Conservation (phyloP, 2,113 vertebrate genomes). For the Camelus dromedarius region DNA sequence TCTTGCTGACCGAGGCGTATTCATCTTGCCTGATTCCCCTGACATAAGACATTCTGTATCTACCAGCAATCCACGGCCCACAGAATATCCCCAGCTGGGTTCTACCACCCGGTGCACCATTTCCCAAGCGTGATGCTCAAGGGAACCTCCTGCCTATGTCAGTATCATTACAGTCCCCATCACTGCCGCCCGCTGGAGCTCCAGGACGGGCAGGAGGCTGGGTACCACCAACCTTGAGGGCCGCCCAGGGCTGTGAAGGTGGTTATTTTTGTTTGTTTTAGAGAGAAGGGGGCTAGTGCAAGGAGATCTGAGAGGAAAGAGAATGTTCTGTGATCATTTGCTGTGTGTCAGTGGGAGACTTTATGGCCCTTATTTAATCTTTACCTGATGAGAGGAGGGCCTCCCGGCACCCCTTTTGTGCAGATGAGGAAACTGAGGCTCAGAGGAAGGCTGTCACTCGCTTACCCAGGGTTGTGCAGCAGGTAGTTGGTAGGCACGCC, state of each 20-base stretch:
- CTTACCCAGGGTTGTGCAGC: rapidly evolving
- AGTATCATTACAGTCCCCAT: rapidly evolving
- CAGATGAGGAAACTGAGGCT: not conserved
- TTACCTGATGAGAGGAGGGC: not conserved
- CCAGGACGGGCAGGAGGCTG: rapidly evolving
- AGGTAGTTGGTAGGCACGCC: not conserved
- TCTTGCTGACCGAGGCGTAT: rapidly evolving
- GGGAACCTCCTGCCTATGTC: not conserved
- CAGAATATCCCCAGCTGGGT: not conserved
- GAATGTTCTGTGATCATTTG: rapidly evolving
- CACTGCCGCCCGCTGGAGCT: rapidly evolving
- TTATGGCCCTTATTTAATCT: not conserved
- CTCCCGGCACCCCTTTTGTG: rapidly evolving
- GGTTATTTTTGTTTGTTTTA: not conserved
- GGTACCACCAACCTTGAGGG: rapidly evolving
- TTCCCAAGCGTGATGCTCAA: rapidly evolving
- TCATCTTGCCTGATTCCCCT: not conserved
- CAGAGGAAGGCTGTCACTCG: not conserved
- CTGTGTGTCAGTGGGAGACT: not conserved
- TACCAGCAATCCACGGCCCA: rapidly evolving
- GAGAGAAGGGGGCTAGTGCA: not conserved
- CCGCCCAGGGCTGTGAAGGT: rapidly evolving
- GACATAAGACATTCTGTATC: not conserved
- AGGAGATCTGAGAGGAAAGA: not conserved
- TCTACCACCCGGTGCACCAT: rapidly evolving